Base-by-base conservation (phyloP, 2,113 vertebrate species). In the Pagrus major region DNA sequence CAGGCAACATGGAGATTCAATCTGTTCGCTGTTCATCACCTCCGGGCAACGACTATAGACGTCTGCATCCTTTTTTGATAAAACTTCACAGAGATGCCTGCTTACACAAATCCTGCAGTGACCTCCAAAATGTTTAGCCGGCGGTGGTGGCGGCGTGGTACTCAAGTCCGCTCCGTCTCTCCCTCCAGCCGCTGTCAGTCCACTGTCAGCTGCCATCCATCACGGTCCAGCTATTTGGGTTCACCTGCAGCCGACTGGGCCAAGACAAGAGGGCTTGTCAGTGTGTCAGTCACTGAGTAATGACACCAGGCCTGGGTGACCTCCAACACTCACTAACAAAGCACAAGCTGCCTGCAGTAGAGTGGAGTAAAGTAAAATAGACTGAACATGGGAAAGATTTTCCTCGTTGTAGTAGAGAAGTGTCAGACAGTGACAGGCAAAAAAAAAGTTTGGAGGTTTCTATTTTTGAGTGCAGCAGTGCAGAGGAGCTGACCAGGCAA, bases 161-260 rank as follows among this genome's bases (percentile, higher is more conserved):
- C 76, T 84, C 6, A 7, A 84, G 71, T 81, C 77, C 44, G 69
- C 25, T 39, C 37, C 4, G 84, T 81, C 85, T 92, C 89, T 93
- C 91, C 85, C 86, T 84, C 47, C 93, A 91, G 94, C 94, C 76
- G 51, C 92, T 85, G 86, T 93, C 93, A 95, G 94, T 93, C 95
- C 94, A 91, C 94, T 95, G 93, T 91, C 81, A 94, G 92, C 90
- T 71, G 86, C 91, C 91, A 96, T 97, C 96, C 93, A 96, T 98
- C 96, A 97, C 78, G 71, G 89, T 90, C 91, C 87, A 63, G 74
- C 86, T 93, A 88, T 93, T 93, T 0, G 76, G 92, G 95, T 95
- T 96, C 94, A 94, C 91, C 95, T 90, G 71, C 90, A 93, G 95
- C 93, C 93, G 94, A 94, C 94, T 93, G 91, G 78, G 83, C 88